These are phyloP conservation scores for Uromys caudimaculatus DNA, from an alignment of 2,797 vertebrate genomes.

Conservation along the genomic window DNA sequence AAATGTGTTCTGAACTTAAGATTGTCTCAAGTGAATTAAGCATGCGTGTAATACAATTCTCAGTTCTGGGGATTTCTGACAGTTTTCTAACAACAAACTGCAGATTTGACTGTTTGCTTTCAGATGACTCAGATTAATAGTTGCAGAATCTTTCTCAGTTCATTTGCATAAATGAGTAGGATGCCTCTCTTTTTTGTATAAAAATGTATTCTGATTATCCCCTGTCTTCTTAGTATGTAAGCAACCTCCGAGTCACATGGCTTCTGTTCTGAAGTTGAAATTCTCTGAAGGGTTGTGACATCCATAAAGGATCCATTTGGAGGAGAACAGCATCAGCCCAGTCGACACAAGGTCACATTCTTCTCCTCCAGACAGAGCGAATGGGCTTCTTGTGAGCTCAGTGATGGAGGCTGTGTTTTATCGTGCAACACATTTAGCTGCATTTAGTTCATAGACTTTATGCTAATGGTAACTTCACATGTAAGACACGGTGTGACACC, in stretches of 20 bases:
- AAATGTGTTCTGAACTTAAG: background rate
- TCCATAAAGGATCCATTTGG: background rate
- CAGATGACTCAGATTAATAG: conserved; percentile 36
- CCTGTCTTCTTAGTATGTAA: background rate
- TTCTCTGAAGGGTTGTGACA: conserved; percentile 7
- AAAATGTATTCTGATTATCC: conserved; percentile 1
- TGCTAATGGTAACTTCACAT: rapidly evolving
- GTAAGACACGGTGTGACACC: background rate
- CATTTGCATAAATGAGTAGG: background rate
- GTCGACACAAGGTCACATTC: background rate
- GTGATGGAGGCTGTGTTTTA: background rate
- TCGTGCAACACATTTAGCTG: background rate
- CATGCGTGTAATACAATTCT: conserved; percentile 17
- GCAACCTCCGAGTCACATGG: background rate
- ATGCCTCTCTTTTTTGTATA: background rate
- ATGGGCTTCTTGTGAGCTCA: background rate
- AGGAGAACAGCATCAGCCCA: background rate
- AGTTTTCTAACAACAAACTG: background rate
- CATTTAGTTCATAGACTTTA: background rate
- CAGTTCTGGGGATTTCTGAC: conserved; percentile 32
- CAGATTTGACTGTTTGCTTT: background rate
- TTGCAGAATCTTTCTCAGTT: background rate
- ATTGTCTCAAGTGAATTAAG: conserved; percentile 55
- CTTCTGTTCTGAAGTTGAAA: conserved; percentile 28
- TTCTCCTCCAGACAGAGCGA: background rate